These are phyloP conservation scores for Beroe forskalii DNA, from an alignment of 37 sponge, comb jelly and placozoan genomes.

Conservation along the genomic window DNA sequence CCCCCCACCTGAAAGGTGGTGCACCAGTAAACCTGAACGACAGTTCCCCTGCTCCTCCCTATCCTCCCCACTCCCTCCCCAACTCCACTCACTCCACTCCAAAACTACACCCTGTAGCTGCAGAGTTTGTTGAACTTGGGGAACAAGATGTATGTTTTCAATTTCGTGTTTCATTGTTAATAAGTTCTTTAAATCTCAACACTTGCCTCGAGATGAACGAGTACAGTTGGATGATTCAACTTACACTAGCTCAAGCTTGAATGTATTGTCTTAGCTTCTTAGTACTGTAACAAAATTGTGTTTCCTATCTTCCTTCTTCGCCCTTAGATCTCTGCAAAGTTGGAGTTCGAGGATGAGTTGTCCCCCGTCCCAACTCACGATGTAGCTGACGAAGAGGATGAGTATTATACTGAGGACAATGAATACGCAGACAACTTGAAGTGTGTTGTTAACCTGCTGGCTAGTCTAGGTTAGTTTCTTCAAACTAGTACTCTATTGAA, in stretches of 20 bases:
- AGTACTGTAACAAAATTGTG: no score
- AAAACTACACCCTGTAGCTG: not conserved
- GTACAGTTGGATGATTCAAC: no score
- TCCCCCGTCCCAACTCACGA: slow-evolving; percentile 11
- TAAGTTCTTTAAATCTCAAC: no score
- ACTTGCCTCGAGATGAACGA: no score
- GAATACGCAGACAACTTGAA: slow-evolving; percentile 12
- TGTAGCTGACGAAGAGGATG: not conserved
- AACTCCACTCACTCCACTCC: not conserved
- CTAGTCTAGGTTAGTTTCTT: not conserved
- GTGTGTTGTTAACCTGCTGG: not conserved
- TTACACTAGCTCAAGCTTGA: no score
- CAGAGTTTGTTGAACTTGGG: slow-evolving; percentile 16
- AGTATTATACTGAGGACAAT: no score
- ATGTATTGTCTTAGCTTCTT: no score
- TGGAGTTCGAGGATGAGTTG: slow-evolving; percentile 58
- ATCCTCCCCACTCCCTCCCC: not conserved
- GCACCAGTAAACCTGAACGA: no score
- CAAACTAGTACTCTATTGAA: no score
- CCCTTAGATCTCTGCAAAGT: slow-evolving; percentile 45
- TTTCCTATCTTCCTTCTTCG: no score
- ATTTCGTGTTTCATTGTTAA: no score
- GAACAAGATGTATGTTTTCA: slow-evolving; percentile 13
- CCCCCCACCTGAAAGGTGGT: no score
- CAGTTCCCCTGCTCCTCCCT: not conserved